Evolutionary conservation across 2,888 invertebrate genomes (phyloP).

Genomic region (Eupeodes luniger): DNA sequence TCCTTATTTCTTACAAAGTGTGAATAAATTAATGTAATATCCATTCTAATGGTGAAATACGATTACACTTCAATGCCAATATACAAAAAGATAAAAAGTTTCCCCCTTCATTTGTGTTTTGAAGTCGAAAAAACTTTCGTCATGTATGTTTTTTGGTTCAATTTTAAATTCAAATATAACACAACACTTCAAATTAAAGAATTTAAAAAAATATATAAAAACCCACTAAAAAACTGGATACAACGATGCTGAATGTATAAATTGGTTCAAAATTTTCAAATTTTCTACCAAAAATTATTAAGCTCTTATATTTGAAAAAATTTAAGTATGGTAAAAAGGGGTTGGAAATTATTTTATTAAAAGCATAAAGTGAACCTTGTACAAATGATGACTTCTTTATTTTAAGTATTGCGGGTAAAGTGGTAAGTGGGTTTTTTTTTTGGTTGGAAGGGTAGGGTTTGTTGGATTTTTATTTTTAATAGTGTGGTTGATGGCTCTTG

Average conservation of each 20-base stretch:
- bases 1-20: slow-evolving; percentile 31
- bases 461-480: slow-evolving; percentile 8
- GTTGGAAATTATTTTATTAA: slow-evolving; percentile 33
- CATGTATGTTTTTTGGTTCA: not conserved
- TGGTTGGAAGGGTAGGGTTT: not conserved
- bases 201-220: not conserved
- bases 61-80: slow-evolving; percentile 69
- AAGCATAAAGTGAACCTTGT: not conserved
- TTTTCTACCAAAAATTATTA: slow-evolving; percentile 32
- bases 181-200: slow-evolving; percentile 42
- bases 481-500: slow-evolving; percentile 39
- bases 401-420: slow-evolving; percentile 47
- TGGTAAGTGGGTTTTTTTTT: slow-evolving; percentile 50
- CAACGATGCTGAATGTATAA: slow-evolving; percentile 39
- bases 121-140: slow-evolving; percentile 38
- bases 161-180: slow-evolving; percentile 17
- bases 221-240: slow-evolving; percentile 20
- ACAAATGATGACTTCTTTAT: not conserved
- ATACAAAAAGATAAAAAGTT: slow-evolving; percentile 43
- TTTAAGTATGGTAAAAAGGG: slow-evolving; percentile 26
- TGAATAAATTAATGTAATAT: slow-evolving; percentile 73
- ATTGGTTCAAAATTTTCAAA: slow-evolving; percentile 63
- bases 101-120: not conserved
- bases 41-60: slow-evolving; percentile 63
- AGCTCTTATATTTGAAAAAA: slow-evolving; percentile 38